These are phyloP conservation scores for Lathronympha strigana DNA, from an alignment of 2,888 invertebrate genomes.

Conservation along the genomic window DNA sequence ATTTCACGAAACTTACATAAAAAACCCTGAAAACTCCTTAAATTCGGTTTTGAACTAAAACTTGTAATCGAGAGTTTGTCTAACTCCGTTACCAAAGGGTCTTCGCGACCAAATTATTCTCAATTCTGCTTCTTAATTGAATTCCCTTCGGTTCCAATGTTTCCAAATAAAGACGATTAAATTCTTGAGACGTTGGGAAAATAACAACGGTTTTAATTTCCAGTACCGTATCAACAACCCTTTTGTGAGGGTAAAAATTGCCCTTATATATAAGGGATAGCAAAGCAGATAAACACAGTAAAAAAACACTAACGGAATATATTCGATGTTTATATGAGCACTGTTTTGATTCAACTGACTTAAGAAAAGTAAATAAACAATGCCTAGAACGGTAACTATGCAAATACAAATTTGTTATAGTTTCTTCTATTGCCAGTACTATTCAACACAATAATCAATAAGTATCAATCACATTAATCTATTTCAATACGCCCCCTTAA, in stretches of 20 bases:
- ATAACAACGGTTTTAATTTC: not conserved
- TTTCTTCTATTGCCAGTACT: too few species aligned
- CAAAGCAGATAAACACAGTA: too few species aligned
- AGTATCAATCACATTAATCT: too few species aligned
- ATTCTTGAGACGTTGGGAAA: conserved; percentile 3
- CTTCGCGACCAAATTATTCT: not conserved
- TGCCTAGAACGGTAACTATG: too few species aligned
- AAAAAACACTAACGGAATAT: too few species aligned
- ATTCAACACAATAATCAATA: too few species aligned
- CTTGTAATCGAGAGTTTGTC: conserved; percentile 6
- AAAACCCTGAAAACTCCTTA: not conserved
- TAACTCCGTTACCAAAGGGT: conserved; percentile 22
- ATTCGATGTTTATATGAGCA: too few species aligned
- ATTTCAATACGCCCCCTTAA: too few species aligned
- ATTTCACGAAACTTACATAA: not conserved
- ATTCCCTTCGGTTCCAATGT: conserved; percentile 6
- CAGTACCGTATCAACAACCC: not conserved
- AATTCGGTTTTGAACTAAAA: conserved; percentile 6
- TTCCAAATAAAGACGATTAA: conserved; percentile 9
- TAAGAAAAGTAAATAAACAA: too few species aligned
- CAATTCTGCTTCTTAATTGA: conserved; percentile 31
- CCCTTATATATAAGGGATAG: conserved; percentile 7
- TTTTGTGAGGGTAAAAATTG: not conserved
- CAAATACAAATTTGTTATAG: too few species aligned
- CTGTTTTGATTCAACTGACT: too few species aligned